Evolutionary conservation across 2,888 invertebrate species (phyloP).

Genomic region (Parnassius smintheus): DNA sequence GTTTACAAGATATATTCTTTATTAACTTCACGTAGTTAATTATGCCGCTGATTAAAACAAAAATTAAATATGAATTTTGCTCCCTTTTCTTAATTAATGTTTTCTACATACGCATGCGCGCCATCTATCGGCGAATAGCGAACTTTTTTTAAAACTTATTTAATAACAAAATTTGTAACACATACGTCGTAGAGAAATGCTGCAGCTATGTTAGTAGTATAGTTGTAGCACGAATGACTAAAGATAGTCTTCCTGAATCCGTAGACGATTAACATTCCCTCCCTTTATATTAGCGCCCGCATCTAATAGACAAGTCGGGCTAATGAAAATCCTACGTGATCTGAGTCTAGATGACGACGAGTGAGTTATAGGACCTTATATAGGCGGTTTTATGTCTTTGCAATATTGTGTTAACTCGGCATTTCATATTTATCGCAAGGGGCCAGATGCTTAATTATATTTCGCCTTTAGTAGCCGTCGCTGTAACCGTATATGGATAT

Average conservation of each 20-base stretch:
- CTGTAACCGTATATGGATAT: not conserved
- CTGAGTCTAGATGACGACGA: slow-evolving; percentile 5
- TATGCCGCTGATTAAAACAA: too few relatives aligned
- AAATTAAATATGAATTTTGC: too few relatives aligned
- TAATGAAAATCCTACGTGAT: slow-evolving; percentile 31
- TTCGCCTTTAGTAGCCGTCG: slow-evolving; percentile 9
- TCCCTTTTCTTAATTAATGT: too few relatives aligned
- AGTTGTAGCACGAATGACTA: too few relatives aligned
- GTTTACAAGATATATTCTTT: too few relatives aligned
- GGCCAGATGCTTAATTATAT: slow-evolving; percentile 8
- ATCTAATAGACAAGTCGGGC: slow-evolving; percentile 24
- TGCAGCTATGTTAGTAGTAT: too few relatives aligned
- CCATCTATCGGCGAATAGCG: too few relatives aligned
- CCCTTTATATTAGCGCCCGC: slow-evolving; percentile 11
- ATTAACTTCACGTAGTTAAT: too few relatives aligned
- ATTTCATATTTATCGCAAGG: slow-evolving; percentile 8
- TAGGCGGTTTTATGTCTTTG: slow-evolving; percentile 7
- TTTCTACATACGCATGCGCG: too few relatives aligned
- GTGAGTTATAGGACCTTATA: slow-evolving; percentile 11
- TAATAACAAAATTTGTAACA: too few relatives aligned
- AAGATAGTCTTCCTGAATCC: not conserved
- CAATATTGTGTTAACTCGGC: slow-evolving; percentile 9
- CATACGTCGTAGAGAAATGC: too few relatives aligned
- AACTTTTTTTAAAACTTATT: too few relatives aligned
- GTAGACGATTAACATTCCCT: not conserved